A percentile compares a stretch with the other conserved stretches of the same genome.
These are phyloP conservation scores for Epirrita christyi DNA, from an alignment of 2,888 invertebrate genomes.

Conservation along the genomic window DNA sequence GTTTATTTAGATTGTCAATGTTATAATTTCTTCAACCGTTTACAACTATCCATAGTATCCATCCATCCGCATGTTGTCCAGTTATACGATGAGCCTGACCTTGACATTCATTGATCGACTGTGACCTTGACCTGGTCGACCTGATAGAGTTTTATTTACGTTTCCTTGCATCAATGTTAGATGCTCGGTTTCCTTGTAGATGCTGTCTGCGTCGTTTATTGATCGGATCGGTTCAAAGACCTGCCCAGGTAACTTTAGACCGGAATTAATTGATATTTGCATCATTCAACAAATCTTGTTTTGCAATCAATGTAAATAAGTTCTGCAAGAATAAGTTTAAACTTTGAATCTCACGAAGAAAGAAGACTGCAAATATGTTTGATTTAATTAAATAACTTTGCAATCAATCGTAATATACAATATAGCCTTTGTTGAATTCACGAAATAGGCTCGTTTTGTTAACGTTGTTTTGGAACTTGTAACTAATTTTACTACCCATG, in stretches of 20 bases:
- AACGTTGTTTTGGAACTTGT: no score
- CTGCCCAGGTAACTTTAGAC: conserved; percentile 11
- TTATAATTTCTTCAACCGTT: conserved; percentile 3
- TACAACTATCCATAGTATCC: background rate
- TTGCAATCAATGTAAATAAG: background rate
- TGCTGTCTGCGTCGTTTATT: background rate
- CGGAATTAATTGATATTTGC: conserved; percentile 10
- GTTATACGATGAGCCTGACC: conserved; percentile 27
- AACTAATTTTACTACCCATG: no score
- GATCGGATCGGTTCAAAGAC: conserved; percentile 19
- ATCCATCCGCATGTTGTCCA: conserved; percentile 9
- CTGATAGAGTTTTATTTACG: conserved; percentile 24
- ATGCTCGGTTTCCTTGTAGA: no score
- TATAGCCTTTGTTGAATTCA: no score
- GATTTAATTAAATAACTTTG: no score
- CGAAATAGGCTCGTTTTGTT: no score
- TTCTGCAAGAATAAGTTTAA: background rate
- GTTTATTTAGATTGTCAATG: background rate
- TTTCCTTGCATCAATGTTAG: conserved; percentile 15
- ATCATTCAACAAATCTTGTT: background rate
- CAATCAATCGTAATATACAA: no score
- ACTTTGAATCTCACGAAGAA: no score
- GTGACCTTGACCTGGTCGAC: conserved; percentile 37
- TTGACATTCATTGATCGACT: conserved; percentile 42
- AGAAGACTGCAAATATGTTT: no score